Conservation (phyloP, 1,140 invertebrate species). For the Drosophila orosa region DNA sequence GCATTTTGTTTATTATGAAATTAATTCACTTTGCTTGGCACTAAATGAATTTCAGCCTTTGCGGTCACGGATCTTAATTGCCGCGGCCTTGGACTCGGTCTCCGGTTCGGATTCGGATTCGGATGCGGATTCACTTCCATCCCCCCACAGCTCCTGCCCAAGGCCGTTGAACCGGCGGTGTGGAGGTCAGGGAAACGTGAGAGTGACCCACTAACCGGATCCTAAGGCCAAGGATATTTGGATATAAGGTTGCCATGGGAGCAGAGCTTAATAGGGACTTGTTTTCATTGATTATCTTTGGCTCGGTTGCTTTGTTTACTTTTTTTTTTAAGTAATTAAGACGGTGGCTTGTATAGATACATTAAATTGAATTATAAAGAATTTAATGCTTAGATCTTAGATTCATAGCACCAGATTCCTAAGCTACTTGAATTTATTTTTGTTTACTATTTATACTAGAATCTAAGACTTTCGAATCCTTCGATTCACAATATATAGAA, state of each 20-base stretch:
- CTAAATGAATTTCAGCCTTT: constrained; percentile 50
- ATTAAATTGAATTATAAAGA: not conserved
- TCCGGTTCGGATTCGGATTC: not conserved
- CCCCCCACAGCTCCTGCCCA: not conserved
- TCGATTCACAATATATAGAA: too few relatives aligned
- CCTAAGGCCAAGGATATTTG: not conserved
- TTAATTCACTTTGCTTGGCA: constrained; percentile 51
- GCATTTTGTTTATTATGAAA: constrained; percentile 46
- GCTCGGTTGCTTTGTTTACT: not conserved
- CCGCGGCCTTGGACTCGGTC: constrained; percentile 29
- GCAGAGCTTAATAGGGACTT: not conserved
- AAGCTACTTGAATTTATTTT: too few relatives aligned
- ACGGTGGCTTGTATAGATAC: too few relatives aligned
- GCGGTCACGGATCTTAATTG: constrained; percentile 52
- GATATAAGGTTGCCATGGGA: not conserved
- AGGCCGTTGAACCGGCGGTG: constrained; percentile 2
- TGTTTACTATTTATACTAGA: too few relatives aligned
- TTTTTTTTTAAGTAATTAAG: not conserved
- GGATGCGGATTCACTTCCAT: constrained; percentile 10
- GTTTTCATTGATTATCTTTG: constrained; percentile 1
- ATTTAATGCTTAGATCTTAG: not conserved
- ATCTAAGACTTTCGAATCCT: too few relatives aligned
- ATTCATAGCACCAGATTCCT: too few relatives aligned
- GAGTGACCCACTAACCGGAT: constrained; percentile 18
- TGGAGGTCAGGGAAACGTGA: not conserved